A percentile compares a stretch with the other conserved stretches of the same genome.
These are phyloP conservation scores for Helicoverpa zea DNA, from an alignment of 1,140 invertebrate genomes.

Conservation along the genomic window DNA sequence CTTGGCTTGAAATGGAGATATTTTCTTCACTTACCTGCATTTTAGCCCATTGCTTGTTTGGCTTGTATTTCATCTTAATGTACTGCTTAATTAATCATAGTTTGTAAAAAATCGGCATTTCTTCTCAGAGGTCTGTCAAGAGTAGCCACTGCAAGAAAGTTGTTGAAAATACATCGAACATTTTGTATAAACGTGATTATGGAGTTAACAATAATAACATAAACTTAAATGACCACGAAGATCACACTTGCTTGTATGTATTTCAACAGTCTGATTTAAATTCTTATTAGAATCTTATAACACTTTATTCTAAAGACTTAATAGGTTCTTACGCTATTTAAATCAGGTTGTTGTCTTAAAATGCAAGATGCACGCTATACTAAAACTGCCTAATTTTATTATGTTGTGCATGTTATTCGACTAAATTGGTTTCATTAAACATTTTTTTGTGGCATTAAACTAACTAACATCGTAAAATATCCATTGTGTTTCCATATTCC, in stretches of 20 bases:
- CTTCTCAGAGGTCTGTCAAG: too few relatives aligned
- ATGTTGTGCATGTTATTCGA: not conserved
- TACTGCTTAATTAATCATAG: too few relatives aligned
- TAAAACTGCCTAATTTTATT: not conserved
- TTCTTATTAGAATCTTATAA: not conserved
- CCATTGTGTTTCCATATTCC: not conserved
- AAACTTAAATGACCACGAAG: too few relatives aligned
- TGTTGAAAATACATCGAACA: too few relatives aligned
- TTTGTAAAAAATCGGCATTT: too few relatives aligned
- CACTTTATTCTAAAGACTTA: too few relatives aligned
- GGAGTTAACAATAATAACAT: too few relatives aligned
- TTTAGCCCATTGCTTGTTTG: not conserved
- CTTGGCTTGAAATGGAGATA: slow-evolving; percentile 21
- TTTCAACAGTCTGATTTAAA: not conserved
- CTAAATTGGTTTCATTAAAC: not conserved
- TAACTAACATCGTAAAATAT: not conserved
- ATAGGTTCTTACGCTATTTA: not conserved
- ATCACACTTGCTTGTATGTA: not conserved
- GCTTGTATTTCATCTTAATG: too few relatives aligned
- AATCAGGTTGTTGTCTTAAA: not conserved
- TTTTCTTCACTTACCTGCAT: slow-evolving; percentile 11
- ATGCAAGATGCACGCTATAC: too few relatives aligned
- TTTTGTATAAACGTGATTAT: too few relatives aligned
- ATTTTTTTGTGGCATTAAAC: not conserved
- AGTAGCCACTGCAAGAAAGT: too few relatives aligned